These are phyloP conservation scores for Adrianichthys oophorus DNA, from an alignment of 2,797 vertebrate species.

Conservation along the genomic window DNA sequence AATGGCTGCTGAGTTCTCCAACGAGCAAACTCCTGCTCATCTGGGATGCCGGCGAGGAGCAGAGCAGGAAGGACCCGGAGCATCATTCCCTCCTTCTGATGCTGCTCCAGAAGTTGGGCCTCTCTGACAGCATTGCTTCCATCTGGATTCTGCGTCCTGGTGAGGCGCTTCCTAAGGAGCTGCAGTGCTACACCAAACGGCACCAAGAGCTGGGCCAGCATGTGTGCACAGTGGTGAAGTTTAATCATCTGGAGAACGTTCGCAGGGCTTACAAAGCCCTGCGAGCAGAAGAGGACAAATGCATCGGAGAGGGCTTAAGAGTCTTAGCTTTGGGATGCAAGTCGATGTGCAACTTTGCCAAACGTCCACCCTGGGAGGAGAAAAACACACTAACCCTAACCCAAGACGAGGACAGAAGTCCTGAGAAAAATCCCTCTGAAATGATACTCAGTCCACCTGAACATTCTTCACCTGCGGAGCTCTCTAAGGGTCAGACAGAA, in stretches of 20 bases:
- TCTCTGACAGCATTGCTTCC: slow-evolving; percentile 66
- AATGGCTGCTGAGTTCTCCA: slow-evolving; percentile 74
- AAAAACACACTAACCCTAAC: slow-evolving; percentile 21
- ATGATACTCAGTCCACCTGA: slow-evolving; percentile 32
- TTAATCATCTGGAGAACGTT: slow-evolving; percentile 74
- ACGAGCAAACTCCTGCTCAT: slow-evolving; percentile 79
- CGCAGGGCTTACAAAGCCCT: slow-evolving; percentile 68
- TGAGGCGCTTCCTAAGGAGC: slow-evolving; percentile 74
- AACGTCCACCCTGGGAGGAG: slow-evolving; percentile 28
- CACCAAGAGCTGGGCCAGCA: slow-evolving; percentile 75
- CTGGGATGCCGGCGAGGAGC: slow-evolving; percentile 69
- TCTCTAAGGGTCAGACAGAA: not conserved
- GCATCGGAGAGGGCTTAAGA: slow-evolving; percentile 50
- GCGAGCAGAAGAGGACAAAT: slow-evolving; percentile 45
- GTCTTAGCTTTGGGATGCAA: slow-evolving; percentile 74
- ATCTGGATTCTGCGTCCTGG: slow-evolving; percentile 80
- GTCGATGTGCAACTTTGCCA: slow-evolving; percentile 32
- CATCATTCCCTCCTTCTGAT: slow-evolving; percentile 62
- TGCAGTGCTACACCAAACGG: slow-evolving; percentile 62
- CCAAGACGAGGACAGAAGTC: slow-evolving; percentile 1
- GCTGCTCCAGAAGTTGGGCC: slow-evolving; percentile 68
- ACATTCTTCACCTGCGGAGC: not conserved
- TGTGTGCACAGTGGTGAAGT: slow-evolving; percentile 80
- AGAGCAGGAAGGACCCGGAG: not conserved
- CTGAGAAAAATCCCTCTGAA: slow-evolving; percentile 19